Evolutionary conservation across 2,113 vertebrate genomes (phyloP), one percentile per base, ranked within the genome.

Genomic region (Sula dactylatra): DNA sequence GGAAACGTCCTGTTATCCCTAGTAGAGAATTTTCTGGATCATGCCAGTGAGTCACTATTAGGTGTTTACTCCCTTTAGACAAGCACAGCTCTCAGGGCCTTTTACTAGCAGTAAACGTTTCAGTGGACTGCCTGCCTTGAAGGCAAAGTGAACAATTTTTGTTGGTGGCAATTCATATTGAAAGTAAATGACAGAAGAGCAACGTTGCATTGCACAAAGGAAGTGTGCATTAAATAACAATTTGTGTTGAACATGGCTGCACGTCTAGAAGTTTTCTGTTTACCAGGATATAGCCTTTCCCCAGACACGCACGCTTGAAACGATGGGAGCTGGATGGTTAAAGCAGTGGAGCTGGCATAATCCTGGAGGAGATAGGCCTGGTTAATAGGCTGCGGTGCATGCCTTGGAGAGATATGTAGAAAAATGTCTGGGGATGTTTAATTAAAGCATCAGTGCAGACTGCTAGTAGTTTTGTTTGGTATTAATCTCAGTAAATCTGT

Each of bases 401-500:
- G 87, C 95, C 87, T 97, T 71, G 84, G 94, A 96, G 96, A 95
- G 91, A 94, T 95, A 86, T 71, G 64, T 93, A 88, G 82, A 93
- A 96, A 90, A 91, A 91, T 40, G 47, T 94, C 95, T 97, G 91
- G 93, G 89, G 94, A 94, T 92, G 90, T 96, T 97, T 95, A 96
- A 97, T 97, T 96, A 97, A 96, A 96, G 92, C 82, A 94, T 90
- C 82, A 47, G 32, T 82, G 72, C 95, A 96, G 89, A 93, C 78
- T 88, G 42, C 94, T 91, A 80, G 73, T 93, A 88, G 89, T 90
- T 96, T 86, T 81, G 55, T 97, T 88, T 96, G 89, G 84, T 95
- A 71, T 96, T 96, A 95, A 95, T 97, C 84, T 95, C 82, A 94
- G 82, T 94, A 91, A 91, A 96, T 93, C 87, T 96, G 97, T 96